Conservation (phyloP, 2,113 vertebrate genomes). For the Craseonycteris thonglongyai region DNA sequence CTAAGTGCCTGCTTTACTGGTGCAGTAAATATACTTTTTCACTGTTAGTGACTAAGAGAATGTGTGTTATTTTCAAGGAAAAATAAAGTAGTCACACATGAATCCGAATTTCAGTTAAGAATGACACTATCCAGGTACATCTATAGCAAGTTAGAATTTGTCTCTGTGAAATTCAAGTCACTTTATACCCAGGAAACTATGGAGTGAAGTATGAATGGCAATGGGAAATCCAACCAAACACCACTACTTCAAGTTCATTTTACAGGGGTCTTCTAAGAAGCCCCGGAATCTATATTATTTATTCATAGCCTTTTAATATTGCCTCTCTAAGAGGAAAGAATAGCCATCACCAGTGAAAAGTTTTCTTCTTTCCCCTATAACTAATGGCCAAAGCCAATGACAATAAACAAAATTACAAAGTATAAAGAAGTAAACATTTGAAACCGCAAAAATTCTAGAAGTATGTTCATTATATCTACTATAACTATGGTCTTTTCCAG, state of each 20-base stretch:
- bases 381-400: slow-evolving; percentile 49
- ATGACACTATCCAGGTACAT: neutral
- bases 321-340: neutral
- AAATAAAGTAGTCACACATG: slow-evolving; percentile 18
- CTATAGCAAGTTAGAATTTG: neutral
- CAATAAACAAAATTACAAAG: neutral
- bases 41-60: slow-evolving; percentile 15
- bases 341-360: neutral
- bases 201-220: slow-evolving; percentile 4
- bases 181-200: neutral
- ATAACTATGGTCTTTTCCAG: neutral
- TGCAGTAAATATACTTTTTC: slow-evolving; percentile 8
- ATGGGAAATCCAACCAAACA: neutral
- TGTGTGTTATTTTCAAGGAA: slow-evolving; percentile 5
- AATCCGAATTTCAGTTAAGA: neutral
- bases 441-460: neutral
- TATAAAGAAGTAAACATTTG: neutral
- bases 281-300: neutral
- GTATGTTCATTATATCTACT: neutral
- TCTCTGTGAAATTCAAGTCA: neutral
- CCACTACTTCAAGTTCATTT: slow-evolving; percentile 7
- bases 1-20: neutral
- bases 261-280: neutral
- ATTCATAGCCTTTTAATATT: neutral
- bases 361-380: slow-evolving; percentile 50